Conservation (phyloP, 1,140 invertebrate genomes). For the Listronotus bonariensis region DNA sequence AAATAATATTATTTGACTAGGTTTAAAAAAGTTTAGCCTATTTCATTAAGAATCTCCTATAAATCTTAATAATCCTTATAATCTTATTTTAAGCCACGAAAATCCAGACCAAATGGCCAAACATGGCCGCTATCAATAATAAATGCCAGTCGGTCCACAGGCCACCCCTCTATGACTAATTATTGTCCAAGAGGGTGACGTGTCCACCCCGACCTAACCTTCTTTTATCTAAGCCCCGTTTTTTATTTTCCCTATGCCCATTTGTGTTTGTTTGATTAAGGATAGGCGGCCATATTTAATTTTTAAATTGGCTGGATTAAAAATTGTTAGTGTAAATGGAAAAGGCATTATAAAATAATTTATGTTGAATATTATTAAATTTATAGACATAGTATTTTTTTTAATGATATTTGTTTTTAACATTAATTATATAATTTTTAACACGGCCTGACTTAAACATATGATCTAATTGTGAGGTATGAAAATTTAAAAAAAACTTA, state of each 20-base stretch:
- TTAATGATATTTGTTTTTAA: no score
- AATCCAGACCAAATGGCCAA: conserved; percentile 5
- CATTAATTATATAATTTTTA: no score
- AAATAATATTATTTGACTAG: no score
- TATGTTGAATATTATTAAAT: no score
- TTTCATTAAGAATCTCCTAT: no score
- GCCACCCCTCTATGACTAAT: conserved; percentile 51
- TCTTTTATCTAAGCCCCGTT: conserved; percentile 26
- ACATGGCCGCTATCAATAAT: conserved; percentile 24
- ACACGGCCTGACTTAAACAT: no score
- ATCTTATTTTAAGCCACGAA: background rate
- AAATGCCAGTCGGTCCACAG: conserved; percentile 14
- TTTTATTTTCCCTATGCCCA: conserved; percentile 30
- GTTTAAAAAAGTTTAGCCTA: no score
- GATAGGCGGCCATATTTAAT: conserved; percentile 35
- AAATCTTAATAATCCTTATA: background rate
- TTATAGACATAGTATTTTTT: no score
- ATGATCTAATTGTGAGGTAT: no score
- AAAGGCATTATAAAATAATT: no score
- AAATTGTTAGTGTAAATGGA: no score
- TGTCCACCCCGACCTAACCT: conserved; percentile 34
- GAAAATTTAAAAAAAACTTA: no score
- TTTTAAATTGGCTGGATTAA: conserved; percentile 18
- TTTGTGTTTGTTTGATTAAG: conserved; percentile 20
- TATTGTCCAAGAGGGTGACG: conserved; percentile 49